Evolutionary conservation across 2,888 invertebrate genomes (phyloP).

Genomic region (Caenorhabditis afra): DNA sequence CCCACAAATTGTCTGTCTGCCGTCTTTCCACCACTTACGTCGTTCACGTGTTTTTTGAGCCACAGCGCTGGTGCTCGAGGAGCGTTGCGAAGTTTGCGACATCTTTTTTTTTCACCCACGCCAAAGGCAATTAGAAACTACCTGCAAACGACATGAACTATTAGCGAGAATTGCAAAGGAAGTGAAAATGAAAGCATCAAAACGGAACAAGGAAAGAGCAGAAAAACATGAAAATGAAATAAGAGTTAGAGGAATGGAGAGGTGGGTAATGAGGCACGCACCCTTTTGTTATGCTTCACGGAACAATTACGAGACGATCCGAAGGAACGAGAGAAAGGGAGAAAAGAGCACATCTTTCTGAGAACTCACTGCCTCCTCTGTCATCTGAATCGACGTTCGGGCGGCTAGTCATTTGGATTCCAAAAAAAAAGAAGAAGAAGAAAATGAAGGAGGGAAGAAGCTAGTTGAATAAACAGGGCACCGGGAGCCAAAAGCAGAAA

Average conservation of each 20-base stretch:
- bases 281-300: constrained; percentile 40
- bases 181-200: constrained; percentile 14
- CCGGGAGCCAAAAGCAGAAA: constrained; percentile 29
- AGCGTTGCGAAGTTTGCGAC: constrained; percentile 53
- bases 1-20: background rate
- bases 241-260: constrained; percentile 13
- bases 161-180: constrained; percentile 20
- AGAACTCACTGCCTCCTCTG: background rate
- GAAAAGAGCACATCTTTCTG: background rate
- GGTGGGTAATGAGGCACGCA: constrained; percentile 49
- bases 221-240: constrained; percentile 14
- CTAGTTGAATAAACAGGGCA: constrained; percentile 29
- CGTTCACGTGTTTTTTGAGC: constrained; percentile 52
- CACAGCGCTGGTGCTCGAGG: constrained; percentile 50
- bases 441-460: constrained; percentile 21
- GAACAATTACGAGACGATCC: constrained; percentile 52
- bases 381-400: constrained; percentile 5
- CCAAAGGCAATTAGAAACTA: constrained; percentile 19
- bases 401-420: constrained; percentile 19
- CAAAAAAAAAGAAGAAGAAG: background rate
- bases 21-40: constrained; percentile 40
- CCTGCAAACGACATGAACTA: constrained; percentile 17
- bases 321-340: constrained; percentile 13
- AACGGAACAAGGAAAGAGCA: constrained; percentile 22
- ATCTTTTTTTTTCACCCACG: constrained; percentile 26